Conservation (phyloP, 2,797 vertebrate genomes). For the Trachops cirrhosus region DNA sequence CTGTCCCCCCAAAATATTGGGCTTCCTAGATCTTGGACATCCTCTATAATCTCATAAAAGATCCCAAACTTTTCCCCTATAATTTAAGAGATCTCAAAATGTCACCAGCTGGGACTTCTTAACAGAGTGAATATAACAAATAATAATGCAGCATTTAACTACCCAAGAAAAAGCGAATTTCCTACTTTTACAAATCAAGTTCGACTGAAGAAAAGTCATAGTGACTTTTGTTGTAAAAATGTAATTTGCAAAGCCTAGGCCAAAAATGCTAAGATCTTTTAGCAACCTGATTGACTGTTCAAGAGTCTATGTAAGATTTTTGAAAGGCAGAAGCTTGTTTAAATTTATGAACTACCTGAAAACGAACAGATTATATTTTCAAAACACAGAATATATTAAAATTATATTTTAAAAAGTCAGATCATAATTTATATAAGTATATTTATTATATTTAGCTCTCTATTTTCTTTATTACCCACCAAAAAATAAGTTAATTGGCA, state of each 20-base stretch:
- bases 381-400: neutral
- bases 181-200: neutral
- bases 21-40: neutral
- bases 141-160: neutral
- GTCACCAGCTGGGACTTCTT: neutral
- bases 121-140: neutral
- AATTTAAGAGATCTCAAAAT: conserved; percentile 4
- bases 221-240: neutral
- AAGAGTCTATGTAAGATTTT: neutral
- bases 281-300: neutral
- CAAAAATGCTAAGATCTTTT: conserved; percentile 10
- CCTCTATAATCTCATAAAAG: neutral
- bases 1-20: neutral
- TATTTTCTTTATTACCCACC: neutral
- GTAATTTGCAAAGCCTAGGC: neutral
- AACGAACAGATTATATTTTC: conserved; percentile 4
- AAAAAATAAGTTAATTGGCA: conserved; percentile 11
- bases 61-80: neutral
- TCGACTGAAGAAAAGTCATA: neutral
- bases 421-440: neutral
- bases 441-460: neutral
- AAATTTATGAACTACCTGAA: neutral
- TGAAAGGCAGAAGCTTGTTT: neutral
- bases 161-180: neutral
- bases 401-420: neutral